Evolutionary conservation across 2,888 invertebrate genomes (phyloP).

Genomic region (Scotopteryx bipunctaria): DNA sequence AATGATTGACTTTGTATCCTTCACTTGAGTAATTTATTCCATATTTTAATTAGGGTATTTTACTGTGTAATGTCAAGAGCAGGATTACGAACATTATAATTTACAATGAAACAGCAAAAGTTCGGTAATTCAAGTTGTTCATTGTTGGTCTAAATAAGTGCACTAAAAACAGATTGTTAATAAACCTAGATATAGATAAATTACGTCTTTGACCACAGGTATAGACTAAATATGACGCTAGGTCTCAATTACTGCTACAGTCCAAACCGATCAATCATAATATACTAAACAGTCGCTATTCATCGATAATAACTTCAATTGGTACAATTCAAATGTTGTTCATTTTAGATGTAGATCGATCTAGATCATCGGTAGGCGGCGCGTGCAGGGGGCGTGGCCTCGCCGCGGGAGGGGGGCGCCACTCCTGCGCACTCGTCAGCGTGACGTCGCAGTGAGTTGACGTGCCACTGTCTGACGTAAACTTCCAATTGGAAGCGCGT

Average conservation of each 20-base stretch:
- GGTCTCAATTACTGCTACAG: conserved; percentile 15
- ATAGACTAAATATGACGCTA: conserved; percentile 4
- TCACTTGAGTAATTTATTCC: neutral
- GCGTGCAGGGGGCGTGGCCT: conserved; percentile 63
- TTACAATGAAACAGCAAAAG: too few species aligned
- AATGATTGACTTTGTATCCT: neutral
- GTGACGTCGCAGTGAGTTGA: conserved; percentile 57
- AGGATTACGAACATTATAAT: too few species aligned
- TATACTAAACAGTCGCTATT: conserved; percentile 25
- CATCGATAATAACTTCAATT: conserved; percentile 37
- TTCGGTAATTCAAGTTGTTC: too few species aligned
- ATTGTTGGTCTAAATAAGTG: too few species aligned
- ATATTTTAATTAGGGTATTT: neutral
- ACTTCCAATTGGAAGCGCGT: conserved; percentile 38
- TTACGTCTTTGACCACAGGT: conserved; percentile 4
- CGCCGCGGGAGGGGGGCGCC: conserved; percentile 54
- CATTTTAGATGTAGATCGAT: conserved; percentile 71
- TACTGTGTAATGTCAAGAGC: neutral
- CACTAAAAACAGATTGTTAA: too few species aligned
- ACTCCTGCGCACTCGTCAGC: conserved; percentile 70
- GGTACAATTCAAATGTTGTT: conserved; percentile 39
- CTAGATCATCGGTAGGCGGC: conserved; percentile 72
- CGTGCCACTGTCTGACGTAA: conserved; percentile 49
- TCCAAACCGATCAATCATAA: conserved; percentile 29
- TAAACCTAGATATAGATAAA: neutral